A percentile compares a stretch with the other conserved stretches of the same genome.
Conservation (phyloP, 2,888 invertebrate genomes). For the Gymnoscelis rufifasciata region DNA sequence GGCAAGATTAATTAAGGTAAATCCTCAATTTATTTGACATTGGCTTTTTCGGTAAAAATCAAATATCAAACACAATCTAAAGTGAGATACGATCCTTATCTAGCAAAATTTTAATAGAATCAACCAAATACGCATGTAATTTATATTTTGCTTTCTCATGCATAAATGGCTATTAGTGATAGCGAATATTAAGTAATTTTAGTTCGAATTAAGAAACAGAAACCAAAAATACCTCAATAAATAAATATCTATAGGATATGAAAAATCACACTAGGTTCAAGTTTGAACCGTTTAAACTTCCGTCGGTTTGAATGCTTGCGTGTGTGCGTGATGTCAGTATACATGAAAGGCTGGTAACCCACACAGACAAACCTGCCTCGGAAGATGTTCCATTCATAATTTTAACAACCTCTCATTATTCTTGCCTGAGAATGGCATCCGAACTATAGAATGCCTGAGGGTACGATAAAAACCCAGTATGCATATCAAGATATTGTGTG, state of each 20-base stretch:
- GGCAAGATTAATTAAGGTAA: no score
- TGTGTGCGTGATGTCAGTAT: conserved; percentile 31
- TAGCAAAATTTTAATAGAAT: no score
- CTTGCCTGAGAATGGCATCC: conserved; percentile 51
- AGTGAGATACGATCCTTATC: no score
- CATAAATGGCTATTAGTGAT: no score
- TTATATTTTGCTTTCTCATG: no score
- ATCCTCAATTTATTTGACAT: no score
- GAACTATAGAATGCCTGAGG: conserved; percentile 44
- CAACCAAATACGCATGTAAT: no score
- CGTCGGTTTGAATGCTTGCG: conserved; percentile 24
- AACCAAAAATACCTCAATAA: no score
- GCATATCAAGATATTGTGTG: conserved; percentile 25
- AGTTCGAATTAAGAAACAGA: no score
- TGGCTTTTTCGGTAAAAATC: no score
- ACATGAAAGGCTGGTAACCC: conserved; percentile 33
- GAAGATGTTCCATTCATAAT: conserved; percentile 73
- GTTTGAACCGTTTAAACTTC: conserved; percentile 22
- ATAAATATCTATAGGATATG: neutral
- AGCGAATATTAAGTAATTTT: no score
- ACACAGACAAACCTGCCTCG: conserved; percentile 38
- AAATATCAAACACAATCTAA: no score
- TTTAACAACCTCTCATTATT: conserved; percentile 74
- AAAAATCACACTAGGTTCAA: neutral
- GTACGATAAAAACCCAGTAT: conserved; percentile 44